Conservation (phyloP, 1,140 invertebrate species). For the Drosophila albomicans region DNA sequence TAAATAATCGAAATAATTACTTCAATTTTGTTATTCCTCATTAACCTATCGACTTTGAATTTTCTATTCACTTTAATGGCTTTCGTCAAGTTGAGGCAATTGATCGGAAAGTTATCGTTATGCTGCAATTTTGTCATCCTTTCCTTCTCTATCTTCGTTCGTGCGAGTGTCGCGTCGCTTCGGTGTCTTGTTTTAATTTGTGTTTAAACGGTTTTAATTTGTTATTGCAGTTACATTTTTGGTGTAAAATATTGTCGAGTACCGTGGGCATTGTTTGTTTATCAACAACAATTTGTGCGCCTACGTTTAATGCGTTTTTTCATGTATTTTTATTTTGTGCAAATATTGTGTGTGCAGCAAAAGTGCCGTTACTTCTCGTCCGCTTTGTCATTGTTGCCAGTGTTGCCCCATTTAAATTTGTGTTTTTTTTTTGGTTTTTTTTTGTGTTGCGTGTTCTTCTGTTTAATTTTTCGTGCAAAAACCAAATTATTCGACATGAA, state of each 20-base stretch:
- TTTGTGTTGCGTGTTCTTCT: slow-evolving; percentile 3
- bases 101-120: slow-evolving; percentile 24
- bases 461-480: not conserved
- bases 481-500: not conserved
- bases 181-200: not conserved
- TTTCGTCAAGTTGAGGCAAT: slow-evolving; percentile 15
- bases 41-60: not conserved
- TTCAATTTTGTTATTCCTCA: not conserved
- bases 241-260: slow-evolving; percentile 7
- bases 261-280: slow-evolving; percentile 8
- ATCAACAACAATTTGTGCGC: not conserved
- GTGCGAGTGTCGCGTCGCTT: slow-evolving; percentile 28
- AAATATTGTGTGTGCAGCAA: slow-evolving; percentile 7
- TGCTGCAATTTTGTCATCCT: slow-evolving; percentile 16
- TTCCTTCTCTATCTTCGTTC: slow-evolving; percentile 8
- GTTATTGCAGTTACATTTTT: slow-evolving; percentile 14
- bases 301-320: slow-evolving; percentile 2
- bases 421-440: slow-evolving; percentile 1
- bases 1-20: not conserved
- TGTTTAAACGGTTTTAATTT: slow-evolving; percentile 35
- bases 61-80: not conserved
- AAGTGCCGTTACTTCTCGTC: slow-evolving; percentile 39
- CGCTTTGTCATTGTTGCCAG: not conserved
- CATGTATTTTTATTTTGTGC: slow-evolving; percentile 11
- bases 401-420: slow-evolving; percentile 16